Conservation (phyloP, 2,797 vertebrate genomes). For the Hoplostethus mediterraneus region DNA sequence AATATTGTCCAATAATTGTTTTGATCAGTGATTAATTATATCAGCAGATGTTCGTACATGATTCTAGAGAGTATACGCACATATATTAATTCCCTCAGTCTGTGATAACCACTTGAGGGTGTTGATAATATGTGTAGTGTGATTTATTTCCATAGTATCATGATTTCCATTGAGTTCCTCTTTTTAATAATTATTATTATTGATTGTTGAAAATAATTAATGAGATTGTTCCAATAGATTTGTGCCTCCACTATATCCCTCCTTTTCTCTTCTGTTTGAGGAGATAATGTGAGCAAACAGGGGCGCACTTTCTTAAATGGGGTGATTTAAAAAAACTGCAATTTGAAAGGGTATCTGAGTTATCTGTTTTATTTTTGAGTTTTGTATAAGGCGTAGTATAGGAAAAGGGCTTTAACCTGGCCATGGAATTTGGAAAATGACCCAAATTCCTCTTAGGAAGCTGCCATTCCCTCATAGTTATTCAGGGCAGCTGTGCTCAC, state of each 20-base stretch:
- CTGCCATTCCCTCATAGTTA: constrained; percentile 12
- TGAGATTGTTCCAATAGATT: constrained; percentile 57
- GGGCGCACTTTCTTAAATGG: constrained; percentile 22
- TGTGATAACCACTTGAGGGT: constrained; percentile 60
- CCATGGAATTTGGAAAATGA: constrained; percentile 31
- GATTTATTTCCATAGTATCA: constrained; percentile 71
- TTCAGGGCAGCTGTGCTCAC: constrained; percentile 29
- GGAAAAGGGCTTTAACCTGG: constrained; percentile 35
- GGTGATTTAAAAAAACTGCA: constrained; percentile 55
- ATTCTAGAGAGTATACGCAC: constrained; percentile 78
- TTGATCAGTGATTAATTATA: constrained; percentile 83
- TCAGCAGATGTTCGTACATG: constrained; percentile 81
- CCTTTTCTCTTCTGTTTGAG: constrained; percentile 50
- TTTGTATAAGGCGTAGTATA: constrained; percentile 24
- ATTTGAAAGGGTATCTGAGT: constrained; percentile 36
- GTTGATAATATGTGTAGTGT: constrained; percentile 70
- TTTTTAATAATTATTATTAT: constrained; percentile 62
- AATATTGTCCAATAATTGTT: constrained; percentile 83
- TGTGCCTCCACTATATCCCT: constrained; percentile 44
- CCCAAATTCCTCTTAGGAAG: constrained; percentile 21
- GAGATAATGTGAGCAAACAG: constrained; percentile 35
- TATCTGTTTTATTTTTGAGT: constrained; percentile 20
- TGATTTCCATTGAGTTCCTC: constrained; percentile 63
- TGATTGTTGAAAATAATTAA: constrained; percentile 62
- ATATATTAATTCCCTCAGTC: constrained; percentile 67